A percentile compares a stretch with the other conserved stretches of the same genome.
These are phyloP conservation scores for Gobius niger DNA, from an alignment of 2,113 vertebrate species.

Conservation along the genomic window DNA sequence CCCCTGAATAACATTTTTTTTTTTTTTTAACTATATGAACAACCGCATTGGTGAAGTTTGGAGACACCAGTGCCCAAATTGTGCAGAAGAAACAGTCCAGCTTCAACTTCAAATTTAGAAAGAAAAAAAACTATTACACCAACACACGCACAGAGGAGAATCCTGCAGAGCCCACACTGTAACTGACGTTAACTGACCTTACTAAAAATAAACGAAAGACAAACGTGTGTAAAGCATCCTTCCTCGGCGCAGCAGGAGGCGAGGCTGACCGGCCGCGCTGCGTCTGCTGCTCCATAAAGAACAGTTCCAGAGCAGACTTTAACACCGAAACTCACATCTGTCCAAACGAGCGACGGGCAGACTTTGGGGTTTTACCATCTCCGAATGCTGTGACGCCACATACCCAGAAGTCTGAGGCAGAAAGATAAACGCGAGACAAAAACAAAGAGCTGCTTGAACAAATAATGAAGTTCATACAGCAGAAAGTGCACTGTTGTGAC, in stretches of 20 bases:
- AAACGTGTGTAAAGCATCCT: background rate
- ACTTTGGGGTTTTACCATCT: background rate
- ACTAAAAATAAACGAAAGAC: background rate
- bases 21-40: too few relatives aligned
- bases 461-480: background rate
- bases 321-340: background rate
- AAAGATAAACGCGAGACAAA: background rate
- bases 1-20: too few relatives aligned
- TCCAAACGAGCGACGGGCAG: background rate
- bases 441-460: background rate
- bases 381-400: background rate
- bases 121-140: background rate
- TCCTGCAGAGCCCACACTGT: background rate
- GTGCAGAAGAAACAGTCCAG: too few relatives aligned
- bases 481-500: background rate
- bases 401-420: background rate
- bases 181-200: background rate
- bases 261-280: background rate
- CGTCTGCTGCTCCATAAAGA: background rate
- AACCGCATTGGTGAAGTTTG: too few relatives aligned
- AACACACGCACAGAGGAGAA: background rate
- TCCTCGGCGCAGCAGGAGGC: background rate
- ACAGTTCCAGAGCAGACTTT: background rate
- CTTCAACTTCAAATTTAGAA: background rate
- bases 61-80: too few relatives aligned